Evolutionary conservation across 2,888 invertebrate species (phyloP), one percentile per base, ranked within the genome.

Genomic region (Tribolium freemani): DNA sequence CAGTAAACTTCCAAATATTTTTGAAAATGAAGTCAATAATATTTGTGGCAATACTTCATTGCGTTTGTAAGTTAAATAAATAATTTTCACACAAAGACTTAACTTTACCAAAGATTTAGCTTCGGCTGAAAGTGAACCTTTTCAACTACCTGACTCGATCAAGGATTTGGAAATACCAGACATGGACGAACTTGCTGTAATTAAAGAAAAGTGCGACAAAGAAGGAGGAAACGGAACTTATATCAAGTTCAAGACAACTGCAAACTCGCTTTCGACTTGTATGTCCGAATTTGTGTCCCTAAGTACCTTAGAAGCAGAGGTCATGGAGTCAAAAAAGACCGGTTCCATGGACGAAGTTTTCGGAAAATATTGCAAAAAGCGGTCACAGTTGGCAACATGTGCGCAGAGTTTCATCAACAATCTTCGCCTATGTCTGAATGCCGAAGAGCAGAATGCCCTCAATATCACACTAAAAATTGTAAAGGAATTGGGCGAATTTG

Each of bases 401-500:
- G 86, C 94, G 63, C 88, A 88, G 69, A 88, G 87, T 6, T 88
- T 93, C 58, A 88, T 90, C 0, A 80, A 84, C 0, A 88, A 89
- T 1, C 79, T 92, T 0, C 88, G 91, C 77, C 89, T 90, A 0
- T 95, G 95, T 79, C 86, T 95, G 69, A 88, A 90, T 0, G 82
- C 85, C 0, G 86, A 89, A 0, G 94, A 95, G 81, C 88, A 88
- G 57, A 88, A 89, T 1, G 91, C 90, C 66, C 88, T 92, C 56
- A 89, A 90, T 72, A 89, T 90, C 0, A 84, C 92, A 0, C 87
- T 91, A 81, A 92, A 93, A 76, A 90, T 94, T 44, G 89, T 93
- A 0, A 89, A 92, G 44, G 92, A 93, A 74, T 86, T 95, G 0
- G 87, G 92, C 0, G 90, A 91, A 76, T 95, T 95, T 82, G 87